Evolutionary conservation across 2,113 vertebrate genomes (phyloP), one percentile per base, ranked within the genome.

Genomic region (Lagopus muta): DNA sequence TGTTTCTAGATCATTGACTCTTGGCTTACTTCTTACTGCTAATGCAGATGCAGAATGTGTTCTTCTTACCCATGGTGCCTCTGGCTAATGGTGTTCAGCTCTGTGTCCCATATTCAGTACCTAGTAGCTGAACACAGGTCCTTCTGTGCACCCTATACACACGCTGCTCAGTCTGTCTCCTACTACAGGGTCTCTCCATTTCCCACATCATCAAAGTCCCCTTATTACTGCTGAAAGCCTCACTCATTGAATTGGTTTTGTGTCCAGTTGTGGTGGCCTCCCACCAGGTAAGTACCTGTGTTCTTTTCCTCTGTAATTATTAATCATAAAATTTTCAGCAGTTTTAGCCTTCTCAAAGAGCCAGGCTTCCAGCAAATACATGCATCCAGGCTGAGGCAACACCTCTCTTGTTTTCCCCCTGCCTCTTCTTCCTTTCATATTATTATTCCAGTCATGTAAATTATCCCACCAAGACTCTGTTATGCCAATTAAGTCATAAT

Each of bases 401-500:
- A 64, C 8, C 13, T n/a, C 72, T 92, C 36, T n/a, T 82, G 9
- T 62, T 94, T 54, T 38, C 45, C 74, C 20, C 32, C 62, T 80
- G 45, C 18, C 19, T 83, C 54, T 62, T 96, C 55, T 89, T 91
- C 55, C 50, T 91, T 95, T 80, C 55, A 10, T 79, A 73, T 96
- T 88, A 81, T 43, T 95, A 91, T 95, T 94, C 94, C 38, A 74
- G 79, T 80, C 88, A 91, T 77, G 79, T 0, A 2, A 83, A 67
- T 94, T 88, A 91, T 93, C 60, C 79, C 94, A 93, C 72, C 57
- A 95, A 95, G 86, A 43, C 82, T 75, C 84, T 71, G 79, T 80
- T 94, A 96, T 1, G 10, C 60, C 93, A 93, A 91, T 95, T 93
- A 95, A 95, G 82, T 86, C 6, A 74, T 90, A 92, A 94, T 96